Base-by-base conservation (phyloP, 2,797 vertebrate genomes). In the Cyclopterus lumpus region DNA sequence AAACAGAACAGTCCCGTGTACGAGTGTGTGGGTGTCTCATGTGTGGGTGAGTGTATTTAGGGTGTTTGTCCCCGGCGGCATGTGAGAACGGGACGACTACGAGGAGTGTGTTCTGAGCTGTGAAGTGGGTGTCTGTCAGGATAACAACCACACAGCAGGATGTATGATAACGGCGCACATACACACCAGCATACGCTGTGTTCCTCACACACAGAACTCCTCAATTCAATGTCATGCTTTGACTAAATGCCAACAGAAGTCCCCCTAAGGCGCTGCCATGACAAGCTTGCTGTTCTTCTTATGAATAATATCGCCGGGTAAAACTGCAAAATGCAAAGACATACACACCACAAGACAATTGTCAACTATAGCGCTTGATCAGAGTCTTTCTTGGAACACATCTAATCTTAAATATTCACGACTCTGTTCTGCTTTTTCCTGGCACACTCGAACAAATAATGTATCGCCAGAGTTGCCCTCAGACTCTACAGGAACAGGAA, bases 121-220 rank as follows among this genome's bases (percentile, higher is more conserved):
- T 87, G 87, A 92, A 91, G 86, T 90, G 81, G 79, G 83, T 87
- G 82, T 85, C 86, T 89, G 87, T 88, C 80, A 86, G 79, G 71
- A 81, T 80, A 87, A 83, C 79, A 73, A 44, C 72, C 84, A 80
- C 82, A 69, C 77, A 67, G 66, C 66, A 49, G 75, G 75, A 69
- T 75, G 67, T 73, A 71, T 67, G 87, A 90, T 89, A 86, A 89
- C 61, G 2, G 58, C 54, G 61, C 67, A 74, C 73, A 73, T 20
- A 61, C 54, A 84, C 74, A 71, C 44, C 58, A 75, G 34, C 73
- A 65, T 60, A 32, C 26, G 53, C 61, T 8, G 40, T 32, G 46
- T 40, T 77, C 64, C 73, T 67, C 81, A 53, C 71, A 59, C 63
- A 67, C 40, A 78, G 74, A 86, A 73, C 69, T 78, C 68, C 46